These are phyloP conservation scores for Pheosia gnoma DNA, from an alignment of 2,888 invertebrate genomes.

Conservation along the genomic window DNA sequence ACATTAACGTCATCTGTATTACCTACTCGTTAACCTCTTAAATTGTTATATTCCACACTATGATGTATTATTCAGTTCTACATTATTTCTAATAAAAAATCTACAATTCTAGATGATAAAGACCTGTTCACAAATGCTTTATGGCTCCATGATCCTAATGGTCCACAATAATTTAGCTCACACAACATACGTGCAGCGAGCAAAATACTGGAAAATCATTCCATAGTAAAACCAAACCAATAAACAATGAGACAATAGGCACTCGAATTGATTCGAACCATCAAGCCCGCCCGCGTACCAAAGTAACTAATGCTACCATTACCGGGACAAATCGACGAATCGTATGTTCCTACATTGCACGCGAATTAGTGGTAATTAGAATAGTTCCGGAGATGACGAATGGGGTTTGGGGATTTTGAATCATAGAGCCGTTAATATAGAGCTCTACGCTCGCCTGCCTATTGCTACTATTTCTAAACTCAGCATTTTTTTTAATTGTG, in stretches of 20 bases:
- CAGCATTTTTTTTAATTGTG: too few relatives aligned
- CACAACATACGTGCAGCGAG: constrained; percentile 3
- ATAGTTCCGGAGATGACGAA: constrained; percentile 26
- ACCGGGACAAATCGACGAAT: constrained; percentile 51
- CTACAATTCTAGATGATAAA: too few relatives aligned
- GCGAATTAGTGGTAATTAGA: constrained; percentile 43
- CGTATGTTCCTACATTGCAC: constrained; percentile 41
- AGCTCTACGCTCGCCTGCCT: neutral
- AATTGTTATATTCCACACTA: too few relatives aligned
- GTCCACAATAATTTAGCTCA: neutral
- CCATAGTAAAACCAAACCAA: constrained; percentile 24
- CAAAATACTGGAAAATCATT: constrained; percentile 13
- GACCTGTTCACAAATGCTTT: too few relatives aligned
- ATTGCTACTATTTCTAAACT: too few relatives aligned
- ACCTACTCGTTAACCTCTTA: too few relatives aligned
- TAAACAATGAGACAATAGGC: constrained; percentile 42
- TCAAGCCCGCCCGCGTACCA: constrained; percentile 24
- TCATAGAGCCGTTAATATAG: neutral
- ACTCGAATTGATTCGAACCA: constrained; percentile 43
- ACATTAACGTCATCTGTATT: too few relatives aligned
- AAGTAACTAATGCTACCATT: constrained; percentile 47
- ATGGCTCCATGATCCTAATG: too few relatives aligned
- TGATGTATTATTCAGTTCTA: too few relatives aligned
- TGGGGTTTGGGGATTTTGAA: constrained; percentile 17
- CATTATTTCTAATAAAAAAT: too few relatives aligned